phyloP scores from a whole-genome alignment of 1,140 invertebrate genomes.

The Trichomalopsis sarcophagae region DNA sequence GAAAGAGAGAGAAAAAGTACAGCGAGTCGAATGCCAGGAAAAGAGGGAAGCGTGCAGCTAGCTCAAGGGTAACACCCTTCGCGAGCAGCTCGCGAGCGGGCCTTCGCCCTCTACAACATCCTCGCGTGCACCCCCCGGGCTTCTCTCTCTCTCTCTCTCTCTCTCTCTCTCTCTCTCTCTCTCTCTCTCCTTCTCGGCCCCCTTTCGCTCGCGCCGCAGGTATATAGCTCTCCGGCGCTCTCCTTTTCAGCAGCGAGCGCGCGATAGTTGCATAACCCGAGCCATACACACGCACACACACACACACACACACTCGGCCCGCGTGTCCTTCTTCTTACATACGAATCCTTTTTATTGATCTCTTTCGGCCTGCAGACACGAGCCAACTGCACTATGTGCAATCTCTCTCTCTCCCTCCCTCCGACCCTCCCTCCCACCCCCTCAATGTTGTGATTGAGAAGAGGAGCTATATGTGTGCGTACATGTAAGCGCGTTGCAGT shows the following conservation, averaged over 20 bases:
- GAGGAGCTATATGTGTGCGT: too few species aligned
- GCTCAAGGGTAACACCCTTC: constrained; percentile 38
- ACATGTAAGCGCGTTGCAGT: not conserved
- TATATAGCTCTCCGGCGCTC: not conserved
- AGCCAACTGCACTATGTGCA: not conserved
- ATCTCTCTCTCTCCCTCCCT: not conserved
- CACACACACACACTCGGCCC: not conserved
- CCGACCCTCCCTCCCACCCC: not conserved
- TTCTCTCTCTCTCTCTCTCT: not conserved
- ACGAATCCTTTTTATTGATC: constrained; percentile 40
- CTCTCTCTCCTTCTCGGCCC: not conserved
- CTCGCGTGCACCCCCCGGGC: constrained; percentile 30
- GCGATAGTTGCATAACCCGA: constrained; percentile 22
- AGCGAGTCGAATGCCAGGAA: constrained; percentile 5
- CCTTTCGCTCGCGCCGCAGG: not conserved
- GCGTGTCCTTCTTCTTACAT: constrained; percentile 18
- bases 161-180: too few species aligned
- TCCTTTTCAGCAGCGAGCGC: not conserved
- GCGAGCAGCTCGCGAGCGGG: not conserved
- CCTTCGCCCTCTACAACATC: constrained; percentile 14
- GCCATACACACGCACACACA: too few species aligned
- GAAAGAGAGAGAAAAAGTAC: not conserved
- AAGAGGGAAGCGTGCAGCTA: not conserved
- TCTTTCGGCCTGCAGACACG: not conserved
- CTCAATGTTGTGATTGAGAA: not conserved